phyloP scores from a whole-genome alignment of 2,113 vertebrate genomes.

The Kryptolebias marmoratus region DNA sequence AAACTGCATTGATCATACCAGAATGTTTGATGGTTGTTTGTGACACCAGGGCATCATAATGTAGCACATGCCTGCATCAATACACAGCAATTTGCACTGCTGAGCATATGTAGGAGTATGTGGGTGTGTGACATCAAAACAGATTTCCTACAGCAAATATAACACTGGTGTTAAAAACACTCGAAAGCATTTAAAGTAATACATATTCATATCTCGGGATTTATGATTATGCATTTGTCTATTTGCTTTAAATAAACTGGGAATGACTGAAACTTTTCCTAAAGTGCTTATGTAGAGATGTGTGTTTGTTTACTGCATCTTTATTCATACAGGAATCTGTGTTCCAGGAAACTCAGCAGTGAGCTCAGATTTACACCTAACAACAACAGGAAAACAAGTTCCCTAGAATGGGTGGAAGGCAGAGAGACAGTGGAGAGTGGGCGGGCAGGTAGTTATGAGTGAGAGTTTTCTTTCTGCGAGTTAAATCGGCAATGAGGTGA shows the following conservation, averaged over 20 bases:
- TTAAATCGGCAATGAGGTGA: too few species aligned
- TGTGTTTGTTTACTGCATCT: not conserved
- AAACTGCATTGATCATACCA: slow-evolving; percentile 8
- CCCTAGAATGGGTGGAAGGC: not conserved
- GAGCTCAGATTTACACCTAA: not conserved
- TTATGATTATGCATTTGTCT: not conserved
- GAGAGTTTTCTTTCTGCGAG: too few species aligned
- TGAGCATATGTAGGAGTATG: not conserved
- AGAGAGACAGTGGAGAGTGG: too few species aligned
- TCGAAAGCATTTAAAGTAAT: slow-evolving; percentile 15
- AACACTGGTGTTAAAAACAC: not conserved
- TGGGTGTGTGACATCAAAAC: slow-evolving; percentile 15
- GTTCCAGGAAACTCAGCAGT: not conserved
- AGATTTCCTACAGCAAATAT: not conserved
- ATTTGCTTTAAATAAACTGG: not conserved
- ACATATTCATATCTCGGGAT: not conserved
- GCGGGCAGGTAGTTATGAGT: too few species aligned
- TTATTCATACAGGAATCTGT: not conserved
- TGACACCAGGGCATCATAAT: slow-evolving; percentile 1
- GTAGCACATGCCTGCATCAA: slow-evolving; percentile 6
- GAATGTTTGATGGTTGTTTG: not conserved
- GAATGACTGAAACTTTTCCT: not conserved
- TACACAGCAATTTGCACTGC: not conserved
- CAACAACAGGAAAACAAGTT: not conserved
- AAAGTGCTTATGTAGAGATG: not conserved